A percentile compares a stretch with the other conserved stretches of the same genome.
phyloP scores from a whole-genome alignment of 2,797 vertebrate species.

The Sardinella longiceps region DNA sequence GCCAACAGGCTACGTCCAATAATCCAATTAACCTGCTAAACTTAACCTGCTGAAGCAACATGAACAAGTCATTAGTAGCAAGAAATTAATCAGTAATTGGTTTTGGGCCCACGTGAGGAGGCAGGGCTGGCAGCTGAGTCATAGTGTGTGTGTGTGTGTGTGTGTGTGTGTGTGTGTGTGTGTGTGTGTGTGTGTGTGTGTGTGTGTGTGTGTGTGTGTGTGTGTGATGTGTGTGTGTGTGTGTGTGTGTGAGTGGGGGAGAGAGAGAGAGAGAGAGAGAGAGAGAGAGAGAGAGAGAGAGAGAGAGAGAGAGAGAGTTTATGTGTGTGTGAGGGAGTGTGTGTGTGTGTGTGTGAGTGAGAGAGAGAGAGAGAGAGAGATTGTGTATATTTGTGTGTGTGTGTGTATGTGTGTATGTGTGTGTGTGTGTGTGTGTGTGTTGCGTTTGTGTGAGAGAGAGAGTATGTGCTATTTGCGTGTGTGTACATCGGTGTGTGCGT shows the following conservation, averaged over 20 bases:
- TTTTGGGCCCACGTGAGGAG: not conserved
- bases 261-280: too few relatives aligned
- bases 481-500: not conserved
- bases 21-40: not conserved
- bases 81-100: not conserved
- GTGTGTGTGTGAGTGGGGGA: not conserved
- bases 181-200: not conserved
- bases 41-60: not conserved
- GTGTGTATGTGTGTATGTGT: too few relatives aligned
- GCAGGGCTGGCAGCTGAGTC: too few relatives aligned
- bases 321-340: not conserved
- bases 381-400: not conserved
- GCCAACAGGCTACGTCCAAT: constrained; percentile 6
- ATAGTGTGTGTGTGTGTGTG: too few relatives aligned
- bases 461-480: too few relatives aligned
- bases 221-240: not conserved
- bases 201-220: not conserved
- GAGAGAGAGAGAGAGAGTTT: too few relatives aligned
- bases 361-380: too few relatives aligned
- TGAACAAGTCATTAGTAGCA: not conserved
- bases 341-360: not conserved
- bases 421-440: not conserved
- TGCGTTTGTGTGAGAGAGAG: not conserved
- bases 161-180: not conserved
- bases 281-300: too few relatives aligned